Conservation (phyloP, 2,888 invertebrate genomes). For the Teleiodes luculella region DNA sequence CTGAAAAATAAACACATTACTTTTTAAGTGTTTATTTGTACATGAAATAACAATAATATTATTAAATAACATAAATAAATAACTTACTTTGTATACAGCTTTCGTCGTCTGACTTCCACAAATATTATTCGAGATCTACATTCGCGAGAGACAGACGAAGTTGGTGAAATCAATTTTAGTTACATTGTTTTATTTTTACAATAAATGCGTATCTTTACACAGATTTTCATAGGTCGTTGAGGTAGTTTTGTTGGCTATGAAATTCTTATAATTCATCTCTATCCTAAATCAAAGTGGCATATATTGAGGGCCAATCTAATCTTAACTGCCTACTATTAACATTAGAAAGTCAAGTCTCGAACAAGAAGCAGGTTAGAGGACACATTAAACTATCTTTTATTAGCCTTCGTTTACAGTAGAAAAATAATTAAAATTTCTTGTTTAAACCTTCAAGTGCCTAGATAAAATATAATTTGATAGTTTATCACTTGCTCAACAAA, state of each 20-base stretch:
- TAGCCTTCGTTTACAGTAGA: no score
- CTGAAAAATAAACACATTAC: no score
- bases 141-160: slow-evolving; percentile 63
- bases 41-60: no score
- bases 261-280: neutral
- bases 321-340: neutral
- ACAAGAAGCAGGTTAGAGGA: no score
- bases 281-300: neutral
- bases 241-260: neutral
- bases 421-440: no score
- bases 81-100: neutral
- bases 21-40: no score
- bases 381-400: no score
- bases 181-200: neutral
- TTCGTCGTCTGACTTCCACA: slow-evolving; percentile 6
- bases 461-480: no score
- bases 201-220: no score
- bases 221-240: neutral
- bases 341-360: neutral
- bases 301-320: neutral
- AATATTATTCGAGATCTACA: neutral
- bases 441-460: no score
- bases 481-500: no score
- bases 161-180: neutral
- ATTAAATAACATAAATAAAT: slow-evolving; percentile 3